Evolutionary conservation across 2,888 invertebrate species (phyloP), one percentile per base, ranked within the genome.

Genomic region (Tridacna gigas): DNA sequence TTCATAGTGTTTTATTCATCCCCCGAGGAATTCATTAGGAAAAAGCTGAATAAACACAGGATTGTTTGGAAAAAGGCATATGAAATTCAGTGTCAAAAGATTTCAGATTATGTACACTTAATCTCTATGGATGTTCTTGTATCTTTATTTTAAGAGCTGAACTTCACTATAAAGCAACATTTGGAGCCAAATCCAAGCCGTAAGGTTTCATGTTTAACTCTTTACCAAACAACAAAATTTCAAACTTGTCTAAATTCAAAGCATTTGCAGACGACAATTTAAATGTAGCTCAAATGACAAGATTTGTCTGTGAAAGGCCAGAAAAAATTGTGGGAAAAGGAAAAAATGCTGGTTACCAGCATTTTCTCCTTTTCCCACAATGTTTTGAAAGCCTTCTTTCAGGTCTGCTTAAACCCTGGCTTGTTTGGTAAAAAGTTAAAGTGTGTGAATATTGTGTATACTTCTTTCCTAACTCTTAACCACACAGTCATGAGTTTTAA

Each of bases 131-230:
- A 37, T 37, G 7, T 37, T 37, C 37, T 37, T 37, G 37, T 37
- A 37, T 37, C 37, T 37, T 28, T 45, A 12, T 47, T 69, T 69
- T 7, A 69, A 69, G 69, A 22, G 45, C 69, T 20, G 47, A 45
- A 22, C 69, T 47, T 0, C 69, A 69, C n/a, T 69, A 69, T n/a
- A 69, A 47, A 11, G 69, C 69, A 0, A 69, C 69, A 22, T 69
- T 69, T 18, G 69, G 69, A n/a, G 69, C 69, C 18, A 47, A 47
- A 18, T 15, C 45, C 11, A 69, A 69, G 12, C 22, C n/a, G 69
- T 69, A 69, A 69, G 69, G 69, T 26, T 15, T 66, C 2, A 20
- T 66, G 13, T 66, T 66, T 65, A 65, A 22, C 25, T 37, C 56
- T 5, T 56, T 56, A 18, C 56, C 18, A 56, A 20, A 56, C 56